A percentile compares a stretch with the other conserved stretches of the same genome.
Conservation (phyloP, 92 coral and sea anemone genomes). For the Parazoanthus atlanticus region DNA sequence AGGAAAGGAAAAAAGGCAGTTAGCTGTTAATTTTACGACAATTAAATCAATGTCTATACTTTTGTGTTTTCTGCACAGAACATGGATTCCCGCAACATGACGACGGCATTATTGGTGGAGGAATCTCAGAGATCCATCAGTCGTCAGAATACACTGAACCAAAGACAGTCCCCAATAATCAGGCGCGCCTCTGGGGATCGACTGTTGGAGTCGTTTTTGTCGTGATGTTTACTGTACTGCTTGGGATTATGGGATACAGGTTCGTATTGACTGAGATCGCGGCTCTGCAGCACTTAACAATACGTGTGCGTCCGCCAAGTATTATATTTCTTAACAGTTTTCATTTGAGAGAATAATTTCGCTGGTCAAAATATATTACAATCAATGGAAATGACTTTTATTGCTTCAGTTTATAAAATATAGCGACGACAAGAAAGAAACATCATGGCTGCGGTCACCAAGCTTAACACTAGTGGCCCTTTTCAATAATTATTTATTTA, state of each 20-base stretch:
- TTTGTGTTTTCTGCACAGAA: neutral
- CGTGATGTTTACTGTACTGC: neutral
- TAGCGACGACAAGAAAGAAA: too few species aligned
- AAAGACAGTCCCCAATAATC: neutral
- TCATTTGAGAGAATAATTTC: too few species aligned
- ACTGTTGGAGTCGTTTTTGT: conserved; percentile 12
- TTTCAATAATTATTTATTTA: too few species aligned
- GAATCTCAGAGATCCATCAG: neutral
- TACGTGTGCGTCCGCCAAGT: too few species aligned
- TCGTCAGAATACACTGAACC: neutral
- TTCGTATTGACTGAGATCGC: neutral
- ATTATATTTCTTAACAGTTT: too few species aligned
- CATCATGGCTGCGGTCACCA: too few species aligned
- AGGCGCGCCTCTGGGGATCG: conserved; percentile 8
- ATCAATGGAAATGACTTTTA: too few species aligned
- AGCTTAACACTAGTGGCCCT: too few species aligned
- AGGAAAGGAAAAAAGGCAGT: neutral
- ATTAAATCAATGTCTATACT: neutral
- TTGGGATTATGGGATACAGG: conserved; percentile 28
- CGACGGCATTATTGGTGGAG: neutral
- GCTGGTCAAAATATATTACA: too few species aligned
- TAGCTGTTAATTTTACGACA: neutral
- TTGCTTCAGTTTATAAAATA: too few species aligned
- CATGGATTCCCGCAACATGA: neutral
- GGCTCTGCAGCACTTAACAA: too few species aligned